A percentile compares a stretch with the other conserved stretches of the same genome.
Conservation (phyloP, 2,797 vertebrate species). For the Gouania willdenowi region DNA sequence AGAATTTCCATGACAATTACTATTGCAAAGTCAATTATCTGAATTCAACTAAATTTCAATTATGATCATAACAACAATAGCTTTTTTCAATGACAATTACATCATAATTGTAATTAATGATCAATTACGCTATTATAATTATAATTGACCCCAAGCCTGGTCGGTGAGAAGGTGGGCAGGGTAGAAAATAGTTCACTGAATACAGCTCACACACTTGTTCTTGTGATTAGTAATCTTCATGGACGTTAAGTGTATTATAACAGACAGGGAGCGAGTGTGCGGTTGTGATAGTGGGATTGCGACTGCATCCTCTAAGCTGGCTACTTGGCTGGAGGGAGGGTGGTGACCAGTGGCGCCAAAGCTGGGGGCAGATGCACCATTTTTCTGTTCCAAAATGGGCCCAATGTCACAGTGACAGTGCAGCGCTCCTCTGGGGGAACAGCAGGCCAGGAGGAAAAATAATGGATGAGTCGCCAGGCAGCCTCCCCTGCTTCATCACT, state of each 20-base stretch:
- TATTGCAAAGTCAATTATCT: too few relatives aligned
- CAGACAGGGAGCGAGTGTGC: constrained; percentile 19
- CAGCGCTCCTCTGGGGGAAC: constrained; percentile 59
- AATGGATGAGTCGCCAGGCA: constrained; percentile 69
- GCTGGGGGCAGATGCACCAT: constrained; percentile 49
- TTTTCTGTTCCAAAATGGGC: constrained; percentile 69
- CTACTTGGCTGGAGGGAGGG: constrained; percentile 9
- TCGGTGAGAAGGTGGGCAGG: too few relatives aligned
- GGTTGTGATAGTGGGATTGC: constrained; percentile 40
- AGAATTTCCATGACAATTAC: too few relatives aligned
- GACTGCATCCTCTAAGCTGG: constrained; percentile 36
- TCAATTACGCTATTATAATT: too few relatives aligned
- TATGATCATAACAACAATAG: too few relatives aligned
- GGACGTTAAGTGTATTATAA: constrained; percentile 21
- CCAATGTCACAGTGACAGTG: constrained; percentile 69
- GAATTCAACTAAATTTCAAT: too few relatives aligned
- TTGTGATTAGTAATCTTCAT: constrained; percentile 43
- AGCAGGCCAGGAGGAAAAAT: constrained; percentile 51
- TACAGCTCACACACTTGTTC: background rate
- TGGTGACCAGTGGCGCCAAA: background rate
- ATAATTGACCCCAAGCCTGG: too few relatives aligned
- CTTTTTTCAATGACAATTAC: too few relatives aligned
- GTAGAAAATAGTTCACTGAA: too few relatives aligned
- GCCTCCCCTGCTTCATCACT: constrained; percentile 51
- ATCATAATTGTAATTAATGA: too few relatives aligned